Conservation (phyloP, 2,113 vertebrate species). For the Eudorcas thomsonii region DNA sequence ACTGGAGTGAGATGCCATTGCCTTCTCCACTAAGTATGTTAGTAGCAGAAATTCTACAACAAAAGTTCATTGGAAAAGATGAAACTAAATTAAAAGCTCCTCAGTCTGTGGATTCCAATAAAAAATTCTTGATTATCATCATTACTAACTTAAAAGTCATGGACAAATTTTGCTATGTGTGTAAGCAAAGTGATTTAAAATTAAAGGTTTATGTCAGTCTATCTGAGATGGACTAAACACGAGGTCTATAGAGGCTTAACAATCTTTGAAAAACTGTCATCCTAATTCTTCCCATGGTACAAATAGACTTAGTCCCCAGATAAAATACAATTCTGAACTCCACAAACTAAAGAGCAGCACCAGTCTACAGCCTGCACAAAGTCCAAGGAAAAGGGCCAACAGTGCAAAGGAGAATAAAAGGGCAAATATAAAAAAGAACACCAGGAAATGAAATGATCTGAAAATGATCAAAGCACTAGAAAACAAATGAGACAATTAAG, state of each 20-base stretch:
- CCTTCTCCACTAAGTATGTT: background rate
- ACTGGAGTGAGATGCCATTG: too few relatives aligned
- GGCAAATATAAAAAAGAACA: background rate
- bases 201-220: background rate
- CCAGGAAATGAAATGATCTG: background rate
- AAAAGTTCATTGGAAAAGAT: background rate
- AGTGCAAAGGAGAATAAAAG: background rate
- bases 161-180: background rate
- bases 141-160: background rate
- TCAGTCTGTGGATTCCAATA: background rate
- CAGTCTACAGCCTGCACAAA: background rate
- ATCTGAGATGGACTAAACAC: background rate
- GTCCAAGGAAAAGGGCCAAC: background rate
- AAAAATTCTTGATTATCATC: background rate
- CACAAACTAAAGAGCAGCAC: background rate
- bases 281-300: background rate
- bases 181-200: background rate
- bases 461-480: background rate
- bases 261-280: background rate
- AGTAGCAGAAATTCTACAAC: background rate
- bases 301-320: background rate
- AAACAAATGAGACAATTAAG: background rate
- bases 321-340: background rate
- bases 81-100: slow-evolving; percentile 13
- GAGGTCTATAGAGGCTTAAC: background rate